Percentiles rank a stretch among this genome's conserved stretches.
These are phyloP conservation scores for Malurus elegans DNA, from an alignment of 2,113 vertebrate species.

Conservation along the genomic window DNA sequence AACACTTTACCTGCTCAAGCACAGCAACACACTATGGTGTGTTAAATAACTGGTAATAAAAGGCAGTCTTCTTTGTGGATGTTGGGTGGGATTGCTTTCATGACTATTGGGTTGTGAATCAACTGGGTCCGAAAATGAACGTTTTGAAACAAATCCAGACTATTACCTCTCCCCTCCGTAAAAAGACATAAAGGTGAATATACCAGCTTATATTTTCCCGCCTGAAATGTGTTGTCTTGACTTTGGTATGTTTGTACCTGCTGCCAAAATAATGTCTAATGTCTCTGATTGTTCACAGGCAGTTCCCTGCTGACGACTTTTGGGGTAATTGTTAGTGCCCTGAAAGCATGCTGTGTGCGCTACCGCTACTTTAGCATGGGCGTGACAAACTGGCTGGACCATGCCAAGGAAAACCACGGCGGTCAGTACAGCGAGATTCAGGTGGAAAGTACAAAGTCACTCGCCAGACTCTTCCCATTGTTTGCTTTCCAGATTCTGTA, in stretches of 20 bases:
- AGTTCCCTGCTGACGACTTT: conserved; percentile 77
- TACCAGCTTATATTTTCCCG: background rate
- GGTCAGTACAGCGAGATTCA: conserved; percentile 80
- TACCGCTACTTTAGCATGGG: conserved; percentile 67
- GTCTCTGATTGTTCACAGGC: conserved; percentile 52
- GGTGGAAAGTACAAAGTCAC: conserved; percentile 83
- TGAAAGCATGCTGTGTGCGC: conserved; percentile 71
- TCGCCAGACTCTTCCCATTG: conserved; percentile 83
- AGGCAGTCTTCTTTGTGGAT: background rate
- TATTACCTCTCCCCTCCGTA: background rate
- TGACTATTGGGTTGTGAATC: background rate
- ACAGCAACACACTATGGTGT: background rate
- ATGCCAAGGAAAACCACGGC: conserved; percentile 83
- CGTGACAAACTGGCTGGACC: conserved; percentile 79
- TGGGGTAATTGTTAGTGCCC: conserved; percentile 78
- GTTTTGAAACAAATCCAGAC: background rate
- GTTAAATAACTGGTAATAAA: background rate
- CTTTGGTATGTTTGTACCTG: too few species aligned
- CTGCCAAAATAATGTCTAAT: too few species aligned
- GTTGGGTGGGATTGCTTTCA: background rate
- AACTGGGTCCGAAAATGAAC: background rate
- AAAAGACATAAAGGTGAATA: background rate
- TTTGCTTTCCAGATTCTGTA: conserved; percentile 87
- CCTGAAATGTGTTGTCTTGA: background rate
- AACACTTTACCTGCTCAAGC: background rate